Base-by-base conservation (phyloP, 2,797 vertebrate genomes). In the Otolemur crassicaudatus region DNA sequence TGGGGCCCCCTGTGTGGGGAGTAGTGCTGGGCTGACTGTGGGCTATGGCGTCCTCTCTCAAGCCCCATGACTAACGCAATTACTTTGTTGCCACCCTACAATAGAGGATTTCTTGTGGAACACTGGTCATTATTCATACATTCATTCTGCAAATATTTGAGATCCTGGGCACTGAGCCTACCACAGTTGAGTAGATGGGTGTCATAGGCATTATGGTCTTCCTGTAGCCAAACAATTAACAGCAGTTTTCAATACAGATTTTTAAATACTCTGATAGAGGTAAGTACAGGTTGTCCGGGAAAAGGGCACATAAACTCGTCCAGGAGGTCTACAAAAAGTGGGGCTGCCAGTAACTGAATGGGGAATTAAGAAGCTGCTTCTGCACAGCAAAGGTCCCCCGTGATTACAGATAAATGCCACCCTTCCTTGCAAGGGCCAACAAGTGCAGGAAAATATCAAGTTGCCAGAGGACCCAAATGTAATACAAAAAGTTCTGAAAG, bases 401-500 rank as follows among this genome's bases (percentile, higher is more conserved):
- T n/a, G 70, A 29, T 25, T 56, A 80, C 20, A 69, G n/a, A 81
- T 58, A 75, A 94, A 90, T 53, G 69, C 53, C 61, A 14, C 29
- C 31, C 72, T 95, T 65, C 70, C 46, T 87, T 56, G 37, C 19
- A 27, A 31, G 43, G 20, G 29, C 82, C 87, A 37, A 75, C 0
- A 2, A 73, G 80, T 19, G 3, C n/a, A 88, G 75, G 72, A 53
- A 82, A 80, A 93, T 17, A 72, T 16, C 0, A 2, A 85, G n/a
- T 82, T 88, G 46, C 82, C 67, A 1, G 1, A 86, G 60, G 82
- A 73, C 43, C 90, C 69, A 17, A 90, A 65, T 4, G 23, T 70
- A 77, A 20, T 83, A 90, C 31, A 82, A 43, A 90, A 69, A 80
- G 22, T 79, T 88, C 94, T 72, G 65, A 75, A 88, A 84, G 88